Evolutionary conservation across 2,888 invertebrate species (phyloP).

Genomic region (Dolichopus griseipennis): DNA sequence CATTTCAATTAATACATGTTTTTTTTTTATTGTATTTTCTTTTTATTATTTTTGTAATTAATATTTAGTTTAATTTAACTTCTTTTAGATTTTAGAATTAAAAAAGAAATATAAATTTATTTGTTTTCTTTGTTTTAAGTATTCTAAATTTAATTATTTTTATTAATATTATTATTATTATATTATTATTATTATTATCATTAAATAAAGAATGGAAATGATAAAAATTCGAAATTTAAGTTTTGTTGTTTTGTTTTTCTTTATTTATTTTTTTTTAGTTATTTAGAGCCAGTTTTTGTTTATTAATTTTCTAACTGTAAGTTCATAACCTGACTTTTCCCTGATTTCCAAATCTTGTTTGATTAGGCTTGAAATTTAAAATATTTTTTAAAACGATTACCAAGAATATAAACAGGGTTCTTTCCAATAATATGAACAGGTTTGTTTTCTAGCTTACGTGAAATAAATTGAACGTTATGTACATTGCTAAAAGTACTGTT

Average conservation of each 20-base stretch:
- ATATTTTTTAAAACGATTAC: too few relatives aligned
- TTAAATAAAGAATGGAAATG: conserved; percentile 26
- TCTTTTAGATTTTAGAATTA: conserved; percentile 2
- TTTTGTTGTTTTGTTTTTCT: conserved; percentile 20
- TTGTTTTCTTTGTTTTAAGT: conserved; percentile 26
- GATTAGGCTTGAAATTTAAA: neutral
- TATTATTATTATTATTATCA: neutral
- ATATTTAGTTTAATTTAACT: neutral
- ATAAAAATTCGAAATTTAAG: conserved; percentile 21
- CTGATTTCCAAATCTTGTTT: neutral
- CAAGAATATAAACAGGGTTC: too few relatives aligned
- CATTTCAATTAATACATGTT: neutral
- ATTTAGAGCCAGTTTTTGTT: conserved; percentile 17
- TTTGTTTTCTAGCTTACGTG: too few relatives aligned
- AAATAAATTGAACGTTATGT: too few relatives aligned
- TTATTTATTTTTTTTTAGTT: conserved; percentile 8
- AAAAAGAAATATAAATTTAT: conserved; percentile 16
- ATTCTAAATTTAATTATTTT: conserved; percentile 26
- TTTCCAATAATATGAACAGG: too few relatives aligned
- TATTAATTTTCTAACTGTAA: neutral
- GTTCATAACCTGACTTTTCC: too few relatives aligned
- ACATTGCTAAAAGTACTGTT: too few relatives aligned
- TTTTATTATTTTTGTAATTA: conserved; percentile 19
- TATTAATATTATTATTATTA: conserved; percentile 21
- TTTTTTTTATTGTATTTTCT: conserved; percentile 5